Evolutionary conservation across 2,888 invertebrate species (phyloP), one percentile per base, ranked within the genome.

Genomic region (Ichneumoninae sp.): DNA sequence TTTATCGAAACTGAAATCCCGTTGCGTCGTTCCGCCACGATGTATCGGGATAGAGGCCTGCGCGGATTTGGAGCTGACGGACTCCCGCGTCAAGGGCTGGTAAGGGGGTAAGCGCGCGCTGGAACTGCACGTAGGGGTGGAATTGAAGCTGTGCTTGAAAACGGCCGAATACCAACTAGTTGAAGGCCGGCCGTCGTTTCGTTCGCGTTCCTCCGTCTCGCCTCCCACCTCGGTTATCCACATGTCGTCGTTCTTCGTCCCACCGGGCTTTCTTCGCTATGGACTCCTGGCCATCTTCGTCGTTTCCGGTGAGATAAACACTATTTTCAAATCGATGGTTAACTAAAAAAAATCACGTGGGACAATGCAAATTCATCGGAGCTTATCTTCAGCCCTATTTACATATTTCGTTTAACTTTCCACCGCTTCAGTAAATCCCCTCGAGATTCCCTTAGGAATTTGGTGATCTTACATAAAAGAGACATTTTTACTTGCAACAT

Each of bases 51-150:
- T 33, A 33, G 33, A 30, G 63, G 83, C 70, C 40, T 79, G 83
- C 83, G 83, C 75, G 26, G 47, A 54, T 54, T 54, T 44, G 22
- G 44, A 75, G 54, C 65, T 26, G 44, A 75, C 70, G 30, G 69
- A 69, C 44, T 70, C 50, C n/a, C 54, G 36, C 44, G 70, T 50
- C 26, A 71, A 22, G 73, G 65, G 75, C 19, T 70, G 79, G 83
- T 65, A 83, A 70, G 83, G 83, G 81, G 70, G 75, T 79, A 75
- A 79, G 70, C 74, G 75, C 83, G 83, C 79, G 79, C 65, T 79
- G 75, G 75, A 83, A 70, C 83, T 10, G 75, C 69, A 52, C 75
- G 73, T 40, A 54, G 63, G 54, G 54, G 54, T 75, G 63, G 70
- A 79, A 75, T 79, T 79, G 80, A 75, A 75, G 74, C 63, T 70